Base-by-base conservation (phyloP, 2,888 invertebrate species). In the Nomada fabriciana region DNA sequence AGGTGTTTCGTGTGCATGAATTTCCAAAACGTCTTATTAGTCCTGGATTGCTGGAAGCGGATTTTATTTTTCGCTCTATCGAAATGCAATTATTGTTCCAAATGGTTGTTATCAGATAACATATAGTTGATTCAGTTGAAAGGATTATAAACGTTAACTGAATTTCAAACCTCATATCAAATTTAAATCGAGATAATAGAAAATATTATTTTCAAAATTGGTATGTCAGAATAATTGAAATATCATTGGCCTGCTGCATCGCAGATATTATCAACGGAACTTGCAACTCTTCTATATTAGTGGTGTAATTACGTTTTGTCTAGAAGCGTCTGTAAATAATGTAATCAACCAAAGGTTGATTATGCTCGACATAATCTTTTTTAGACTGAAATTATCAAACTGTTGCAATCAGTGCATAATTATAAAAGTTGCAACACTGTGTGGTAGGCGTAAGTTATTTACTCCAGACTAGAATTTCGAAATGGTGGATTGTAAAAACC, bases 241-340 rank as follows among this genome's bases (percentile, higher is more conserved):
- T 25, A 36, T 15, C 13, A n/a, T 42, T 18, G 52, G 43, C 25
- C 7, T 29, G n/a, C 11, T 55, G 4, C 20, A 59, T 60, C 50
- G 23, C 18, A 52, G 69, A 50, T 29, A 36, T 74, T 76, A 73
- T 76, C 50, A 29, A 11, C 57, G 53, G 63, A 59, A 53, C 76
- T 80, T 53, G 69, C 68, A 77, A 77, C 77, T 77, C 70, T 74
- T 82, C 20, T 61, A 25, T 47, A 74, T 71, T 55, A 53, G n/a
- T 20, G 25, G 36, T 61, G 50, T 47, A 55, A 74, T 82, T 77
- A 69, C 11, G n/a, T 25, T 36, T 20, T 18, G 11, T 59, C 20
- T 11, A 29, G 52, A 64, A 42, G 20, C 55, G 55, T 23, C 20
- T 23, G 53, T 20, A 60, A 68, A 47, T 72, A 65, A 23, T 15